Percentiles rank a stretch among this genome's conserved stretches.
Conservation (phyloP, 1,140 invertebrate genomes). For the Metopolophium dirhodum region DNA sequence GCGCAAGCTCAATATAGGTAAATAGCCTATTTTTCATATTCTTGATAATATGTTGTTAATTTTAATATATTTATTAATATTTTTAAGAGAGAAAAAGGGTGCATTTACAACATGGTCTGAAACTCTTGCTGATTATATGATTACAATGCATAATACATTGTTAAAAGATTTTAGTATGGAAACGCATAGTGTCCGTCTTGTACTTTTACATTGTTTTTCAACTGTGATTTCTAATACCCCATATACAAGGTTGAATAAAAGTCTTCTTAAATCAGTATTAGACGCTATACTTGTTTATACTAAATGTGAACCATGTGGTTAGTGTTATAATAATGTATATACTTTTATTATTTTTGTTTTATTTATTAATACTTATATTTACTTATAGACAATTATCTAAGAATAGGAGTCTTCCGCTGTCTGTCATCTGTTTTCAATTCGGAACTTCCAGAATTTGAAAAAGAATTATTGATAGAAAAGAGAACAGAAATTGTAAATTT, state of each 20-base stretch:
- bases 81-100: constrained; percentile 49
- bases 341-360: neutral
- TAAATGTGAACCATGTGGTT: constrained; percentile 52
- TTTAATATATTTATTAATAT: neutral
- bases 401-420: constrained; percentile 47
- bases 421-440: constrained; percentile 39
- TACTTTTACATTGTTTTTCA: constrained; percentile 48
- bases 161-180: constrained; percentile 46
- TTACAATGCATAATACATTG: constrained; percentile 41
- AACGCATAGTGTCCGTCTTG: constrained; percentile 33
- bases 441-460: constrained; percentile 39
- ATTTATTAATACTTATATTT: neutral
- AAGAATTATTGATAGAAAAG: constrained; percentile 27
- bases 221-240: constrained; percentile 41
- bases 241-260: constrained; percentile 35
- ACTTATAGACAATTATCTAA: constrained; percentile 37
- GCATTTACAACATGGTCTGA: constrained; percentile 54
- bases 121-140: constrained; percentile 52
- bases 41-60: neutral
- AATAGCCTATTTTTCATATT: neutral
- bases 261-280: constrained; percentile 43
- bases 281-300: neutral
- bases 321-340: neutral
- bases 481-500: constrained; percentile 40
- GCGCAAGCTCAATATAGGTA: constrained; percentile 51